Evolutionary conservation across 1,140 invertebrate species (phyloP).

Genomic region (Gryon sp.): DNA sequence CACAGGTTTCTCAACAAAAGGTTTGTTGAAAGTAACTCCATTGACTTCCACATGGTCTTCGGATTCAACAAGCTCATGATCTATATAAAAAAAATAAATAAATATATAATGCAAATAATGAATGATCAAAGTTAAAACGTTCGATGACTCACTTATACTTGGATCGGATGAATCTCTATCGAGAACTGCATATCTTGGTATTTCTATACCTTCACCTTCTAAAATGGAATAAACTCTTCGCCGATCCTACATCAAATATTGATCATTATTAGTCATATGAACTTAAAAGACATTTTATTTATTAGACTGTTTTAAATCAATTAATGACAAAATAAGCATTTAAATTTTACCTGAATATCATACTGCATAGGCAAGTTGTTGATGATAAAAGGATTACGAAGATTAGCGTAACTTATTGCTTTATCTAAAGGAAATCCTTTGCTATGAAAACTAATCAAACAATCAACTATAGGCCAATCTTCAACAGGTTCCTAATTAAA

Average conservation of each 20-base stretch:
- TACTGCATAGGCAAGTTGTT: constrained; percentile 99
- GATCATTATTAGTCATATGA: background rate
- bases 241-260: constrained; percentile 83
- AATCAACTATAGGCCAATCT: constrained; percentile 98
- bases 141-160: constrained; percentile 85
- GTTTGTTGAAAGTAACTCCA: constrained; percentile 98
- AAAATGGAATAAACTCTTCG: constrained; percentile 97
- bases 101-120: background rate
- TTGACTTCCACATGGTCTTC: constrained; percentile 99
- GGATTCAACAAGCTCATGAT: constrained; percentile 95
- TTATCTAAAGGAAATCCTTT: constrained; percentile 99
- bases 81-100: constrained; percentile 78
- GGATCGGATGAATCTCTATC: constrained; percentile 95
- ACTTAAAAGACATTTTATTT: too few relatives aligned
- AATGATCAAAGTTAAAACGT: constrained; percentile 3
- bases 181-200: constrained; percentile 97
- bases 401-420: constrained; percentile 97
- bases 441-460: constrained; percentile 98
- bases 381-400: constrained; percentile 97
- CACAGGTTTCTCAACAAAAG: constrained; percentile 99
- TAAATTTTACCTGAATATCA: constrained; percentile 89
- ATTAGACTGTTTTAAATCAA: too few relatives aligned
- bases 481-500: constrained; percentile 94
- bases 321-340: constrained; percentile 1
- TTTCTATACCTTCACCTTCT: constrained; percentile 96